A percentile compares a stretch with the other conserved stretches of the same genome.
Conservation (phyloP, 2,888 invertebrate genomes). For the Mycogona germanica region DNA sequence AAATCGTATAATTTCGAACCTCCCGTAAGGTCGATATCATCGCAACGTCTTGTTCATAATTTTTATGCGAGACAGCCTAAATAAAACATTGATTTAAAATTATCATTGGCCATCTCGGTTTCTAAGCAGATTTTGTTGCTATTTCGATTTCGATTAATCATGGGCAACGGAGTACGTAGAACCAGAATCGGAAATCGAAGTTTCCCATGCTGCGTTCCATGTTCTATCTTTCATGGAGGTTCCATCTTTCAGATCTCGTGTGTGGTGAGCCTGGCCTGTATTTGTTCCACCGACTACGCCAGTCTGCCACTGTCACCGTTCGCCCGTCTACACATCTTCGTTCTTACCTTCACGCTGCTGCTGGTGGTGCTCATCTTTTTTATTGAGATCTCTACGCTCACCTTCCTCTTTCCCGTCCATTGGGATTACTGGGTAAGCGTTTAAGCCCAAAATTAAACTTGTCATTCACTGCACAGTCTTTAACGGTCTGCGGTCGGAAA, state of each 20-base stretch:
- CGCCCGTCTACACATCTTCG: slow-evolving; percentile 8
- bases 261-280: slow-evolving; percentile 4
- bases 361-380: slow-evolving; percentile 10
- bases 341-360: slow-evolving; percentile 8
- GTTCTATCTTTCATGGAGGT: not conserved
- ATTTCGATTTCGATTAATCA: no score
- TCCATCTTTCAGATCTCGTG: slow-evolving; percentile 2
- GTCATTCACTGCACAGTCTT: no score
- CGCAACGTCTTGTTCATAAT: no score
- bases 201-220: no score
- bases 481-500: no score
- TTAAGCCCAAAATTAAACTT: no score
- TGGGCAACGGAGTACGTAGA: no score
- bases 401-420: slow-evolving; percentile 7
- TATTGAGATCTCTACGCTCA: slow-evolving; percentile 6
- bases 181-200: no score
- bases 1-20: not conserved
- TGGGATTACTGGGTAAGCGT: slow-evolving; percentile 6
- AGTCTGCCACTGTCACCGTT: not conserved
- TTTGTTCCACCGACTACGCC: slow-evolving; percentile 8
- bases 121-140: no score
- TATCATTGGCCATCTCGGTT: not conserved
- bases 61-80: no score
- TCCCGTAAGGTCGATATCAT: no score
- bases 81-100: not conserved